phyloP scores from a whole-genome alignment of 2,113 vertebrate species.

The Myodes glareolus region DNA sequence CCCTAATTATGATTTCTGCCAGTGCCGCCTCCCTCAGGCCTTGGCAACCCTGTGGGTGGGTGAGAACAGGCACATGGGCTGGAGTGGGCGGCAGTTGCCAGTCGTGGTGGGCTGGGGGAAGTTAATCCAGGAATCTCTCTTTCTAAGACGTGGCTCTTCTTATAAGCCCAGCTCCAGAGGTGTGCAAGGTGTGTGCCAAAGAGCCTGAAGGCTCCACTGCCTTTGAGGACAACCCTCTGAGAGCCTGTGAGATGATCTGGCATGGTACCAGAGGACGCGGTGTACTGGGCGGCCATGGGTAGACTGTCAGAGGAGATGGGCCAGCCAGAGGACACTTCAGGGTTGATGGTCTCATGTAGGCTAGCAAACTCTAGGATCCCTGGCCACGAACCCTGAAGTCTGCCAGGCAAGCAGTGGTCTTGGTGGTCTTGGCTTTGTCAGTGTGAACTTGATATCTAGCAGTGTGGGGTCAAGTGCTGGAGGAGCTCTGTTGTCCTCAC shows the following conservation, averaged over 20 bases:
- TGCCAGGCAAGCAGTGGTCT: not conserved
- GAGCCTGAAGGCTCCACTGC: not conserved
- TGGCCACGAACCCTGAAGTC: not conserved
- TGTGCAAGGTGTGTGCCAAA: not conserved
- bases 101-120: constrained; percentile 39
- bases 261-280: not conserved
- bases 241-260: not conserved
- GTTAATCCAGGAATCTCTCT: constrained; percentile 62
- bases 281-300: not conserved
- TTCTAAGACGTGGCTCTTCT: constrained; percentile 33
- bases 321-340: not conserved
- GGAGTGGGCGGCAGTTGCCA: constrained; percentile 64
- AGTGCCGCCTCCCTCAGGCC: constrained; percentile 67
- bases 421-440: not conserved
- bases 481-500: not conserved
- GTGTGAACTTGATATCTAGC: not conserved
- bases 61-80: constrained; percentile 70
- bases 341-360: not conserved
- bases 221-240: not conserved
- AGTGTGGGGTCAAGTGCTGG: not conserved
- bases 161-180: not conserved
- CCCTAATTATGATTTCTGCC: constrained; percentile 76
- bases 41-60: constrained; percentile 71
- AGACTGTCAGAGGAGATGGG: not conserved
- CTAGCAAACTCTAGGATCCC: not conserved